These are phyloP conservation scores for Lithophane semibrunnea DNA, from an alignment of 2,888 invertebrate genomes.

Conservation along the genomic window DNA sequence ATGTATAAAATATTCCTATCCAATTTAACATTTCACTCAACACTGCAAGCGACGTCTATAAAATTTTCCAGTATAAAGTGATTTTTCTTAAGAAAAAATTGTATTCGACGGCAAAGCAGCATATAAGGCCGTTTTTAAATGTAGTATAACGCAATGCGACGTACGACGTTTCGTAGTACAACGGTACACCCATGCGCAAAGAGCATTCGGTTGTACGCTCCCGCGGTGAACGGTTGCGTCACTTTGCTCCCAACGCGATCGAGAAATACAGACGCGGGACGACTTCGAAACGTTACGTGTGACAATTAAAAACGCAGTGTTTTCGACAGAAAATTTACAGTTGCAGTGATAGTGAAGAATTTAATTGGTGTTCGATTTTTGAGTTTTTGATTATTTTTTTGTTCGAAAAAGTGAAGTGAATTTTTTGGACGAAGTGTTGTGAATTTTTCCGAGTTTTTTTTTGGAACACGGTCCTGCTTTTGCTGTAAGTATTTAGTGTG, in stretches of 20 bases:
- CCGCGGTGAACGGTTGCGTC: constrained; percentile 59
- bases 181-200: constrained; percentile 86
- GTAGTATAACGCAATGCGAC: constrained; percentile 88
- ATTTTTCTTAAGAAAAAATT: constrained; percentile 48
- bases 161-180: constrained; percentile 83
- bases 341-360: constrained; percentile 58
- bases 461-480: constrained; percentile 39
- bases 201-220: constrained; percentile 80
- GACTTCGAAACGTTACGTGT: constrained; percentile 43
- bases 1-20: constrained; percentile 23
- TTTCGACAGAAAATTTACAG: constrained; percentile 38
- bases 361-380: constrained; percentile 37
- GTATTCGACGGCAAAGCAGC: constrained; percentile 58
- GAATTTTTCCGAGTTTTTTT: constrained; percentile 33
- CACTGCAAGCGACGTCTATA: constrained; percentile 38
- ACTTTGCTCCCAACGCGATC: constrained; percentile 20
- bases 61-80: constrained; percentile 47
- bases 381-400: constrained; percentile 36
- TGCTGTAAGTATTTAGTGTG: constrained; percentile 50
- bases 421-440: constrained; percentile 56
- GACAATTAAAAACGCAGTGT: constrained; percentile 48
- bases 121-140: constrained; percentile 78
- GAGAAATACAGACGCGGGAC: constrained; percentile 49
- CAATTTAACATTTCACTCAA: constrained; percentile 30
- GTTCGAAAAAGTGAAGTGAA: constrained; percentile 58